Base-by-base conservation (phyloP, 2,888 invertebrate species). In the Cybosia mesomella region DNA sequence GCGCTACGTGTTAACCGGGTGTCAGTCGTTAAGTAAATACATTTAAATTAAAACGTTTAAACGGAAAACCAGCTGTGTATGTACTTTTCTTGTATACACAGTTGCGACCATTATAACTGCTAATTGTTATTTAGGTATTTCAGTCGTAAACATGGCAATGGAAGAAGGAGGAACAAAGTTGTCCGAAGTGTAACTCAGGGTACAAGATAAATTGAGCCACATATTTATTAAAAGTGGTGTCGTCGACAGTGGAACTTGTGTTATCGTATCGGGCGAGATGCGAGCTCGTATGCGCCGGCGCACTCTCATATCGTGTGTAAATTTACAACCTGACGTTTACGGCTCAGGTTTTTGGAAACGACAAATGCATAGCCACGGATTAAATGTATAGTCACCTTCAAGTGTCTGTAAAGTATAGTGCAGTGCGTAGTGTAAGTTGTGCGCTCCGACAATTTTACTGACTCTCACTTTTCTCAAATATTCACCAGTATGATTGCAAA, bases 341-440 rank as follows among this genome's bases (percentile, higher is more conserved):
- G 87, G 88, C 88, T 88, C 91, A 88, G 87, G 89, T 91, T 93
- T 93, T 94, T 88, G 92, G 92, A 89, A 91, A 91, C 90, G 81
- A 86, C 87, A 87, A 79, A 87, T 85, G 81, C 87, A 90, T 90
- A 92, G 85, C 82, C 80, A 83, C 88, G 88, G 89, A 91, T 92
- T 89, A 89, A 90, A 79, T 79, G 83, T 77, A 86, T 87, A 92
- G 90, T 90, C 87, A 84, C 81, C 82, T 85, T 76, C 85, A 83
- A 79, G 84, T 86, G 86, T 75, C 79, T 81, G 82, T 86, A 84
- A 82, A 81, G 86, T 82, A 80, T 82, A 86, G 87, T 87, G 86
- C 77, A 75, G 88, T 87, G 89, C 82, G 87, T 85, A 84, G 82
- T 83, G 85, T 83, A 84, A 85, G 73, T 64, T 75, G 83, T 72